Percentiles rank a stretch among this genome's conserved stretches.
Conservation (phyloP, 2,797 vertebrate genomes). For the Acipenser oxyrinchus region DNA sequence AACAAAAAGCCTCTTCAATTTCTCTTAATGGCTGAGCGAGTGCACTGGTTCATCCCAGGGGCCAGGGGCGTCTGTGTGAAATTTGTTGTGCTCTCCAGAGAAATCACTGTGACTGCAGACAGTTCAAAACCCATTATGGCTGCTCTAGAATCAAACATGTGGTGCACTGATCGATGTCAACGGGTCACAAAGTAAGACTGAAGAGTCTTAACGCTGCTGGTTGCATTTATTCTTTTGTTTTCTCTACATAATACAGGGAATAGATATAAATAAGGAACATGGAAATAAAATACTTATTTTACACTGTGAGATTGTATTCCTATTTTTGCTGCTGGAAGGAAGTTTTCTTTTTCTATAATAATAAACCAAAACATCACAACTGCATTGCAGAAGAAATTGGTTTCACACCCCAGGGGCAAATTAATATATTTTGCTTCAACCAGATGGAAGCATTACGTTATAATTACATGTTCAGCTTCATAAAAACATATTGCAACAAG, state of each 20-base stretch:
- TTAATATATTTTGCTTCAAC: conserved; percentile 17
- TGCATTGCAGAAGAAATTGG: conserved; percentile 6
- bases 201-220: conserved; percentile 5
- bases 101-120: conserved; percentile 13
- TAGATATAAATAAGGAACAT: background rate
- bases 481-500: background rate
- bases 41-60: conserved; percentile 5
- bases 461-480: conserved; percentile 14
- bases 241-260: background rate
- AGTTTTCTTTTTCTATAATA: conserved; percentile 21
- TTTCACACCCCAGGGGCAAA: conserved; percentile 11
- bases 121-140: conserved; percentile 27
- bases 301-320: background rate
- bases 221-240: conserved; percentile 20
- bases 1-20: conserved; percentile 6
- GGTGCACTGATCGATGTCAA: conserved; percentile 16
- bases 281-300: background rate
- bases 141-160: conserved; percentile 23
- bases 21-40: background rate
- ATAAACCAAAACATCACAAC: conserved; percentile 24
- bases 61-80: conserved; percentile 5
- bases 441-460: conserved; percentile 12
- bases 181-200: conserved; percentile 15
- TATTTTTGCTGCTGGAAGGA: conserved; percentile 10
- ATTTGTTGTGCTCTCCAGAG: conserved; percentile 23